phyloP scores from a whole-genome alignment of 1,140 invertebrate species.

The Charaxes varanes region DNA sequence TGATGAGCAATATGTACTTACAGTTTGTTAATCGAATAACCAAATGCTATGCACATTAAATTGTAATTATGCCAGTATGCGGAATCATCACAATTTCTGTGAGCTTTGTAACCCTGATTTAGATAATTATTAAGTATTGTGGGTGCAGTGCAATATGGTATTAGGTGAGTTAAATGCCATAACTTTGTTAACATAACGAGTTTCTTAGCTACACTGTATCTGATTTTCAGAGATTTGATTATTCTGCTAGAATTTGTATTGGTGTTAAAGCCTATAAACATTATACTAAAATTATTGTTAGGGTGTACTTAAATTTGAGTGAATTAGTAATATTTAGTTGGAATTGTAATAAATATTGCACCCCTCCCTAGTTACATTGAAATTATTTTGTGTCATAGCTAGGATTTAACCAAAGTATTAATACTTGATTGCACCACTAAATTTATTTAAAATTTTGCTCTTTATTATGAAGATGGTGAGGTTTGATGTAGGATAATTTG shows the following conservation, averaged over 20 bases:
- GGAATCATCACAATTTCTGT: slow-evolving; percentile 25
- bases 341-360: slow-evolving; percentile 44
- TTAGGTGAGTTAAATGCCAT: slow-evolving; percentile 10
- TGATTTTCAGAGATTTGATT: slow-evolving; percentile 25
- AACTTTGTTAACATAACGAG: slow-evolving; percentile 13
- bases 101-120: slow-evolving; percentile 33
- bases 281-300: slow-evolving; percentile 43
- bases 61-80: slow-evolving; percentile 3
- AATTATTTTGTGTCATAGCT: slow-evolving; percentile 49
- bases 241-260: slow-evolving; percentile 42
- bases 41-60: slow-evolving; percentile 25
- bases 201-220: slow-evolving; percentile 1
- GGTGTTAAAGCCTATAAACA: slow-evolving; percentile 34
- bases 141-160: slow-evolving; percentile 58
- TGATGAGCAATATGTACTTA: slow-evolving; percentile 44
- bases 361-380: slow-evolving; percentile 44
- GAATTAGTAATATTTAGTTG: slow-evolving; percentile 41
- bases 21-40: slow-evolving; percentile 26
- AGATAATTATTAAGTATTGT: slow-evolving; percentile 28
- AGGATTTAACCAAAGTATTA: slow-evolving; percentile 44
- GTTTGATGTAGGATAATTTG: slow-evolving; percentile 61
- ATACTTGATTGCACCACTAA: slow-evolving; percentile 48
- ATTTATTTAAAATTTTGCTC: slow-evolving; percentile 53
- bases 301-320: slow-evolving; percentile 44
- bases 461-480: slow-evolving; percentile 53